Evolutionary conservation across 2,888 invertebrate genomes (phyloP).

Genomic region (Hirtodrosophila confusa): DNA sequence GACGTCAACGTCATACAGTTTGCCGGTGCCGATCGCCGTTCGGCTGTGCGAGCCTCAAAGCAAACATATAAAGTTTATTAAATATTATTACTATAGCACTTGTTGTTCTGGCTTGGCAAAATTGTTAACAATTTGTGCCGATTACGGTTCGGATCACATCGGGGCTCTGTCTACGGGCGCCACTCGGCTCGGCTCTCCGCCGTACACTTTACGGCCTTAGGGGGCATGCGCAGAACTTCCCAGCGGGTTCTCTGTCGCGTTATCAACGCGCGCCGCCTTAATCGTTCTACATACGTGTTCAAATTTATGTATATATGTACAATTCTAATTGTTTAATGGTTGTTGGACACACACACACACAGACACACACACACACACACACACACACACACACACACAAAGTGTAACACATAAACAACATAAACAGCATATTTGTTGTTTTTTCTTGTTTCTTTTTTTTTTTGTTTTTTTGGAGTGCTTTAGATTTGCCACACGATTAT

Average conservation of each 20-base stretch:
- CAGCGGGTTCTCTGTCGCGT: constrained; percentile 15
- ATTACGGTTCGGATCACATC: constrained; percentile 59
- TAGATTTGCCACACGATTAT: constrained; percentile 34
- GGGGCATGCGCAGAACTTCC: constrained; percentile 48
- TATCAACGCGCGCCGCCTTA: constrained; percentile 54
- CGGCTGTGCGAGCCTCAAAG: constrained; percentile 34
- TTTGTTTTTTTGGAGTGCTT: constrained; percentile 11
- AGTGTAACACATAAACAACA: constrained; percentile 23
- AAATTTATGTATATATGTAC: background rate
- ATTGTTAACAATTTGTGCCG: constrained; percentile 77
- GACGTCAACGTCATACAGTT: background rate
- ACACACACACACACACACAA: constrained; percentile 4
- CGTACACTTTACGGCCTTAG: background rate
- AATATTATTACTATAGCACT: constrained; percentile 64
- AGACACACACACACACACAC: constrained; percentile 1
- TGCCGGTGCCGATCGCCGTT: constrained; percentile 45
- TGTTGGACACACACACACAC: constrained; percentile 20
- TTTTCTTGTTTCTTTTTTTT: constrained; percentile 5
- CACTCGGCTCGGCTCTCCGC: too few relatives aligned
- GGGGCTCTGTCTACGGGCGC: constrained; percentile 15
- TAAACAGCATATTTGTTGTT: constrained; percentile 22
- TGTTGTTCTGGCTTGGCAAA: constrained; percentile 57
- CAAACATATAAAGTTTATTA: constrained; percentile 67
- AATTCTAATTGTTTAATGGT: constrained; percentile 64
- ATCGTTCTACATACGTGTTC: constrained; percentile 25